Base-by-base conservation (phyloP, 1,140 invertebrate species). In the Platyura marginata region DNA sequence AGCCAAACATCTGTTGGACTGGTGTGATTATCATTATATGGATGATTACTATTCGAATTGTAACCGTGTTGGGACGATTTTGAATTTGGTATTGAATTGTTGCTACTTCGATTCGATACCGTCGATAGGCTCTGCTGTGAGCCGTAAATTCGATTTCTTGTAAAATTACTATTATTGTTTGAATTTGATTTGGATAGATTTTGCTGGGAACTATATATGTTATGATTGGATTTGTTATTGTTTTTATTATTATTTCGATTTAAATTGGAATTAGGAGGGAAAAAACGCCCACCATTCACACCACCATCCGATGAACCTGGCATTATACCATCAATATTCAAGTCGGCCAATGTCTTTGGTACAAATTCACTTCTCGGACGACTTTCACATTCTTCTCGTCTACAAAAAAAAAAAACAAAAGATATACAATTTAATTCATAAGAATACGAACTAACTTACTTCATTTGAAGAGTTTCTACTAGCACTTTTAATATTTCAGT, bases 311-410 rank as follows among this genome's bases (percentile, higher is more conserved):
- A 22, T 23, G 19, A 9, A 21, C 38, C 21, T 20, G 8, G 10
- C 3, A 8, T 18, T 5, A 37, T 18, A n/a, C 38, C 38, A 13
- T 86, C 82, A 56, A 91, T 79, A 59, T 87, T 75, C 36, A 94
- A 70, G 65, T 94, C 89, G 34, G 81, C 72, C 51, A 93, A 67
- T 41, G 88, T 87, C 70, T 94, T 95, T 47, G 91, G 90, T 54
- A 88, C 75, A 65, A 94, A 95, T 62, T 94, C 88, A 59, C 79
- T 52, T 65, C 85, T 88, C 48, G 91, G 90, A 67, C 84, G 74
- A 63, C 68, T 77, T 40, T 79, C 80, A 36, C 90, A 90, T 61
- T 95, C 90, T 50, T 88, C 80, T 65, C 84, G 83, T 68, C 88
- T 93, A 58, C 21, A 66, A 46, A 47, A 44, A 54, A 46, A 32